Conservation (phyloP, 1,140 invertebrate species). For the Cotesia glomerata region DNA sequence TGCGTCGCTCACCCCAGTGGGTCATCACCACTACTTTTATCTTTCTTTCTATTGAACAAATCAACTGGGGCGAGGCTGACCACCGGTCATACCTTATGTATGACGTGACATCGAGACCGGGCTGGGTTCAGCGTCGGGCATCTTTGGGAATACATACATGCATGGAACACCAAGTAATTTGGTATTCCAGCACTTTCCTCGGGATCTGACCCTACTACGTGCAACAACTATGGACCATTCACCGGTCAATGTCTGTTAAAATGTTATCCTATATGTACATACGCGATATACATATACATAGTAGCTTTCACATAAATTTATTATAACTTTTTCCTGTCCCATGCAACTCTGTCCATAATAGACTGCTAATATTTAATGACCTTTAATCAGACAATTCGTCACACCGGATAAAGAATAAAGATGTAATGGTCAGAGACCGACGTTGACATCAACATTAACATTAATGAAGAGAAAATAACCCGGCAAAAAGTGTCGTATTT, state of each 20-base stretch:
- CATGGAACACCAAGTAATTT: constrained; percentile 37
- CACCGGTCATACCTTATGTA: constrained; percentile 55
- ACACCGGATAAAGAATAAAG: no score
- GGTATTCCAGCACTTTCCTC: constrained; percentile 57
- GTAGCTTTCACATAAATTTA: background rate
- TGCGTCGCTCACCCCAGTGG: background rate
- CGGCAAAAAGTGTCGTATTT: no score
- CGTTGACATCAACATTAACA: no score
- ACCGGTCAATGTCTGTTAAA: constrained; percentile 17
- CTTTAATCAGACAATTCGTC: no score
- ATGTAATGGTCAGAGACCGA: no score
- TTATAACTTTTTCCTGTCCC: background rate
- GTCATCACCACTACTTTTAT: constrained; percentile 3
- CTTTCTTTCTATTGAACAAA: constrained; percentile 19
- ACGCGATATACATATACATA: no score
- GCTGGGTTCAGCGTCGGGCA: constrained; percentile 24
- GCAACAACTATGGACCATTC: constrained; percentile 30
- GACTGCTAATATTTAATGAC: no score
- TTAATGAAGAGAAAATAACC: no score
- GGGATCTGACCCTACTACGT: constrained; percentile 45
- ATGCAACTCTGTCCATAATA: background rate
- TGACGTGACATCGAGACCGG: constrained; percentile 44
- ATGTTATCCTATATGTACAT: background rate
- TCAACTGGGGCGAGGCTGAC: constrained; percentile 32
- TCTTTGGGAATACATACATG: no score